These are phyloP conservation scores for Sus cebifrons DNA, from an alignment of 2,797 vertebrate genomes.

Conservation along the genomic window DNA sequence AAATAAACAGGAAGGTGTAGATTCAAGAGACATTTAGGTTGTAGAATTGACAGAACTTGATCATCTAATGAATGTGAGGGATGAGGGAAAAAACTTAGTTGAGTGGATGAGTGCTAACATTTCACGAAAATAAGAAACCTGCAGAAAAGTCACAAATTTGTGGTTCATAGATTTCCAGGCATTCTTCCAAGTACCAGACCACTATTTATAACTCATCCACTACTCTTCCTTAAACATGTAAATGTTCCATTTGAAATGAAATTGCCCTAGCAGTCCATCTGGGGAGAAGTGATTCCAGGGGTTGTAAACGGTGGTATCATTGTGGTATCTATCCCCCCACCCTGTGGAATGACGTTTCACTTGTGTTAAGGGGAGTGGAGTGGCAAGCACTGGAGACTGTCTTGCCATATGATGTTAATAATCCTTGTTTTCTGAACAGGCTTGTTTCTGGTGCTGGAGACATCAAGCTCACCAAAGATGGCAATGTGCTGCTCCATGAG, in stretches of 20 bases:
- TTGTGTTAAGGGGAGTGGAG: not conserved
- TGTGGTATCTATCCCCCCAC: too few relatives aligned
- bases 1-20: not conserved
- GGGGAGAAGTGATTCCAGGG: constrained; percentile 47
- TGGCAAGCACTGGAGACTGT: not conserved
- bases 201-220: not conserved
- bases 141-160: constrained; percentile 43
- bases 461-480: constrained; percentile 96
- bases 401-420: constrained; percentile 31
- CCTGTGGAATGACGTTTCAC: not conserved
- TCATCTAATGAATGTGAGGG: constrained; percentile 24
- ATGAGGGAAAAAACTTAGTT: constrained; percentile 25
- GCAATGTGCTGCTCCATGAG: constrained; percentile 91
- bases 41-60: constrained; percentile 7
- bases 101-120: constrained; percentile 52
- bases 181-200: not conserved
- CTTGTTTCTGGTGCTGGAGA: constrained; percentile 95
- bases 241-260: constrained; percentile 41
- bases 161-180: constrained; percentile 11
- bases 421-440: constrained; percentile 88
- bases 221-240: not conserved
- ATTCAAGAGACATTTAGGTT: not conserved
- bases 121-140: constrained; percentile 55
- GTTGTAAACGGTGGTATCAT: not conserved
- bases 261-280: not conserved